These are phyloP conservation scores for Lathamus discolor DNA, from an alignment of 2,113 vertebrate species.

Conservation along the genomic window DNA sequence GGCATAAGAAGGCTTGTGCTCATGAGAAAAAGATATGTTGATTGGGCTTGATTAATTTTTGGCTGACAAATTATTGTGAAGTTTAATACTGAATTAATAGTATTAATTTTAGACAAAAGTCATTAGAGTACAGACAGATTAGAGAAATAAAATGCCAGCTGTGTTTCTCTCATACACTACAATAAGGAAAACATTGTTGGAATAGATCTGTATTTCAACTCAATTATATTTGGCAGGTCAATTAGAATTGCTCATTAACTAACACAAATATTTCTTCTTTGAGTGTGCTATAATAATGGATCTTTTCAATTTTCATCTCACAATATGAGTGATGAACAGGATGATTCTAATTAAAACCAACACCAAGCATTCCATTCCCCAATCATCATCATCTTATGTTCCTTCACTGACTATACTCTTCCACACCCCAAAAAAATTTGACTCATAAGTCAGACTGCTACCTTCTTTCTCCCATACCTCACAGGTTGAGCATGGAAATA, in stretches of 20 bases:
- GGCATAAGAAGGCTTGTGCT: neutral
- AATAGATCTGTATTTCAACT: neutral
- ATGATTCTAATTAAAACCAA: constrained; percentile 54
- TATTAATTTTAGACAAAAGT: neutral
- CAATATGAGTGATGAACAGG: neutral
- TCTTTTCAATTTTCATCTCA: constrained; percentile 6
- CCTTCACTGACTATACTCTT: neutral
- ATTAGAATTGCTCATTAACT: neutral
- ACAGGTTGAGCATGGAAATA: neutral
- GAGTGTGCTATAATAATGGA: neutral
- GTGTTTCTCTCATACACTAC: neutral
- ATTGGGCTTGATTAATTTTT: neutral
- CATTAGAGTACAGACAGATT: neutral
- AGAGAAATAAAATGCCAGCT: neutral
- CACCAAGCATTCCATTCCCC: constrained; percentile 10
- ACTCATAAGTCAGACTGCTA: constrained; percentile 12
- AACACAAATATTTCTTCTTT: neutral
- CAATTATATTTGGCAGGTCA: neutral
- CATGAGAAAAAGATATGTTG: neutral
- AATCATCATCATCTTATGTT: constrained; percentile 4
- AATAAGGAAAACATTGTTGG: neutral
- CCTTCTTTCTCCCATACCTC: constrained; percentile 15
- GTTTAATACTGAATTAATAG: neutral
- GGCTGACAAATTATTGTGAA: neutral
- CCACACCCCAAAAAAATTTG: neutral